Evolutionary conservation across 1,140 invertebrate genomes (phyloP).

Genomic region (Drosophila pachea): DNA sequence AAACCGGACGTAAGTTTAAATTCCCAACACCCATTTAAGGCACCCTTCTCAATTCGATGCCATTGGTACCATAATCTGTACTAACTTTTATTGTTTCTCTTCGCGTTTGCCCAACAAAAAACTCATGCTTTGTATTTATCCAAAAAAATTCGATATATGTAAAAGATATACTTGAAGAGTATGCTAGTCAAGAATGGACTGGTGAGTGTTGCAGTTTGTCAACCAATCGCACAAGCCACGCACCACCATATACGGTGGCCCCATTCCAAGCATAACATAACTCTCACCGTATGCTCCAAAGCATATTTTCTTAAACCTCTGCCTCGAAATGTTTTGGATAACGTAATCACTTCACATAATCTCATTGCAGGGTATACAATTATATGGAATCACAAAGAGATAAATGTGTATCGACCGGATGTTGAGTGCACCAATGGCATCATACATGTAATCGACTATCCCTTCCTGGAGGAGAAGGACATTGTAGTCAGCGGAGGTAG

Average conservation of each 20-base stretch:
- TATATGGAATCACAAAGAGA: slow-evolving; percentile 89
- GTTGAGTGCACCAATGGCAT: slow-evolving; percentile 95
- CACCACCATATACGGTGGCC: slow-evolving; percentile 38
- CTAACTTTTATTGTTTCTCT: slow-evolving; percentile 62
- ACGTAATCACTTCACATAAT: slow-evolving; percentile 3
- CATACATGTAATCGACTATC: slow-evolving; percentile 93
- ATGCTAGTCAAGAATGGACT: slow-evolving; percentile 77
- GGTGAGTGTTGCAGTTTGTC: slow-evolving; percentile 73
- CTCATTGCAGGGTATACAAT: slow-evolving; percentile 82
- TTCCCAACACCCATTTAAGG: not conserved
- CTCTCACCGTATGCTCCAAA: slow-evolving; percentile 21
- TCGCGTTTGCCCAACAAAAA: slow-evolving; percentile 47
- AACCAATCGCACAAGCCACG: slow-evolving; percentile 65
- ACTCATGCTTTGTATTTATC: slow-evolving; percentile 63
- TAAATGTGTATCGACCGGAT: slow-evolving; percentile 91
- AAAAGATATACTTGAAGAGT: slow-evolving; percentile 78
- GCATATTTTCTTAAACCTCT: slow-evolving; percentile 33
- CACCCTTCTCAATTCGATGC: slow-evolving; percentile 40
- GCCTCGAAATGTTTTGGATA: not conserved
- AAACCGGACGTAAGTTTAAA: slow-evolving; percentile 85
- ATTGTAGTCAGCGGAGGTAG: slow-evolving; percentile 83
- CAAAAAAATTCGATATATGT: slow-evolving; percentile 48
- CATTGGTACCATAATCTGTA: slow-evolving; percentile 56
- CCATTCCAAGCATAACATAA: slow-evolving; percentile 44
- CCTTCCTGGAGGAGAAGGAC: slow-evolving; percentile 90